phyloP scores from a whole-genome alignment of 92 coral and sea anemone species.

The Epizoanthus fatuus region DNA sequence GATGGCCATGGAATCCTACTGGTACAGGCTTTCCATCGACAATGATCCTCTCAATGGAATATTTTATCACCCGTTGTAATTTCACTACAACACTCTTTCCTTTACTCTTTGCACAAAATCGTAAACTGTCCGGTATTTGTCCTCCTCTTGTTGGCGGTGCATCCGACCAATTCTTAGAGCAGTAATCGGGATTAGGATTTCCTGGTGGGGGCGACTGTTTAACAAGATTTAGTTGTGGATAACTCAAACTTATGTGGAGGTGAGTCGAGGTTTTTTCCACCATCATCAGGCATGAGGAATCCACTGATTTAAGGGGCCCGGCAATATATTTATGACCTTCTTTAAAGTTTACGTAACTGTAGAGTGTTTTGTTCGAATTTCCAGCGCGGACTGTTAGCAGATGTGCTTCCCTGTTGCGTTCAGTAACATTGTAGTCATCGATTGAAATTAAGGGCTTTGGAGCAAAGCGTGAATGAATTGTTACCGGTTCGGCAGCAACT shows the following conservation, averaged over 20 bases:
- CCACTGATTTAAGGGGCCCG: slow-evolving; percentile 17
- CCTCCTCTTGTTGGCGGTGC: slow-evolving; percentile 6
- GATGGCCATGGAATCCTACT: too few relatives aligned
- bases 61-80: not conserved
- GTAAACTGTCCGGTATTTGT: not conserved
- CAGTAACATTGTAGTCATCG: not conserved
- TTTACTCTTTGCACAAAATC: slow-evolving; percentile 1
- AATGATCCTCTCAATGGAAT: not conserved
- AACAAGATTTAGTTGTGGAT: slow-evolving; percentile 2
- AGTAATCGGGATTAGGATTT: slow-evolving; percentile 24
- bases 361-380: not conserved
- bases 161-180: slow-evolving; percentile 3
- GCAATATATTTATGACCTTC: slow-evolving; percentile 5
- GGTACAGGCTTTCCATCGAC: slow-evolving; percentile 13
- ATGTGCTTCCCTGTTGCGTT: slow-evolving; percentile 10
- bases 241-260: slow-evolving; percentile 7
- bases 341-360: slow-evolving; percentile 26
- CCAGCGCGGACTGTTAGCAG: not conserved
- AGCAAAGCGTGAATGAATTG: too few relatives aligned
- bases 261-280: not conserved
- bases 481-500: slow-evolving; percentile 14
- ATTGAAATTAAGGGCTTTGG: not conserved
- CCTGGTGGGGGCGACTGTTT: not conserved
- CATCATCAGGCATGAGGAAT: slow-evolving; percentile 9
- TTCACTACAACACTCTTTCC: not conserved